Evolutionary conservation across 2,797 vertebrate genomes (phyloP), one percentile per base, ranked within the genome.

Genomic region (Gymnodraco acuticeps): DNA sequence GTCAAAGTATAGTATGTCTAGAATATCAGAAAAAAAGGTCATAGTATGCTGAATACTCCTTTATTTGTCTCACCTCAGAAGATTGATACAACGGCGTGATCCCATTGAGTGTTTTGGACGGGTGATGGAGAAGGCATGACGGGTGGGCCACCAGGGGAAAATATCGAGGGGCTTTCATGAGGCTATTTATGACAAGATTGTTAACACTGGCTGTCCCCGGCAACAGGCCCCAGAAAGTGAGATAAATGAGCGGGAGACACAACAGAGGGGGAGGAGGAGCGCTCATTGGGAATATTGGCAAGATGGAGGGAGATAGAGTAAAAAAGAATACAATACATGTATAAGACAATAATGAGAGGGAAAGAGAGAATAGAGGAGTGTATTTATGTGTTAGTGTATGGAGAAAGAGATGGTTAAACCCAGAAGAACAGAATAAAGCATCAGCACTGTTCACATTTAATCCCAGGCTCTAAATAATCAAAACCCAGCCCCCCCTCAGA

Each of bases 191-290:
- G 81, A 84, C 81, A 83, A 75, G 68, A 68, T 77, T 74, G 76
- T 73, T 78, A 69, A 74, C 33, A 19, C 64, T 73, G 17, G 46
- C 62, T 19, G 60, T 87, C 87, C 73, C 74, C 17, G 81, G 81
- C 82, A 69, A 38, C 43, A n/a, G 45, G 43, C 75, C 70, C 61
- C 64, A 81, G 82, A 70, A 77, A 90, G 82, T 80, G 83, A 90
- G 79, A 89, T 80, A 81, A 85, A 87, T 71, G 87, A 91, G 81
- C 27, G 10, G 75, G 77, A 85, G 83, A 69, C 78, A 72, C 56
- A 64, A 67, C 70, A 59, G 86, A 83, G 79, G 13, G 58, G 51
- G 38, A 55, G 56, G 78, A 58, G 19, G 61, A 75, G 69, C 17
- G 10, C 47, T 61, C 64, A 9, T 47, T 27, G 61, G 65, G 82